Evolutionary conservation across 2,888 invertebrate genomes (phyloP), one percentile per base, ranked within the genome.

Genomic region (Aporophyla nigra): DNA sequence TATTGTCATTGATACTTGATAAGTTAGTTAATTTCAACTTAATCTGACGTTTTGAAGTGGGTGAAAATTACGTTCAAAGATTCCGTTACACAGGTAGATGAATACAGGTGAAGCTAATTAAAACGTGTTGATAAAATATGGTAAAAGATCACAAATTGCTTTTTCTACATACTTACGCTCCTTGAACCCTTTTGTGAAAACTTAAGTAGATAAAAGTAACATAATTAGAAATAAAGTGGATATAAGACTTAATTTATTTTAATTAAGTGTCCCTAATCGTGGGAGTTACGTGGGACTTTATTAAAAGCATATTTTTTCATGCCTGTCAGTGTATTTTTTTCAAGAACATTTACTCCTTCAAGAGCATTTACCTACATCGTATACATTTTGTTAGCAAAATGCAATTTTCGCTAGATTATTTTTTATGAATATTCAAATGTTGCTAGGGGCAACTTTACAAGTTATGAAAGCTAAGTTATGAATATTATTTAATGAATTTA

Each of bases 251-350:
- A 69, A 74, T 80, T 71, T 24, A 43, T 59, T 80, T 59, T 70
- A 84, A 74, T 71, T 84, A 85, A 69, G 82, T 27, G n/a, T n/a
- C 63, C 46, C n/a, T 51, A 65, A 74, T 56, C 21, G 33, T 66
- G 49, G 14, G 21, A 74, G 62, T 68, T 63, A 61, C 71, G 43
- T 70, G 59, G 16, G 27, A 21, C 56, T 59, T 14, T 65, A 75
- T 82, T 85, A 85, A 71, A 71, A 61, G 56, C 71, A 81, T 85
- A 68, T 68, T 56, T 76, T 74, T 71, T 53, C 54, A 56, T 16
- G 67, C 24, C 58, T 40, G 24, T 40, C 54, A 27, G 54, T 40
- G 5, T 65, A 65, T 49, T 74, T 43, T 74, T 10, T n/a, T 56
- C 21, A 61, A 58, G 14, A 59, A 21, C 24, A 14, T 61, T 77